phyloP scores from a whole-genome alignment of 2,797 vertebrate genomes.

The Esox lucius region DNA sequence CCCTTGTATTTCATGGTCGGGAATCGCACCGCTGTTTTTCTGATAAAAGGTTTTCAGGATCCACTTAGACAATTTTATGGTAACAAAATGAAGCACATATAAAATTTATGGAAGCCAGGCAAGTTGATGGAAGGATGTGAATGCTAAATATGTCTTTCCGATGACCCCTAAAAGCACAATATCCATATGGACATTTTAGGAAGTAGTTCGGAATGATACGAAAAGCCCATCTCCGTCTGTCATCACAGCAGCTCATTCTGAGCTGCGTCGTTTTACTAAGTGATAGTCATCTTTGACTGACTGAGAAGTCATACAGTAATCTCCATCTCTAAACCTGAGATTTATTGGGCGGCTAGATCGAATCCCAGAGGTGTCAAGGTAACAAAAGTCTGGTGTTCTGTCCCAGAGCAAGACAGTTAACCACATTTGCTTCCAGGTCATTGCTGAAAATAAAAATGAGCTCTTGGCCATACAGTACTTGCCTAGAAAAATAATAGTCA shows the following conservation, averaged over 20 bases:
- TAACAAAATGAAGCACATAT: constrained; percentile 83
- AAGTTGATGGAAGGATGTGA: constrained; percentile 75
- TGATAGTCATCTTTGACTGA: neutral
- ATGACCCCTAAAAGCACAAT: constrained; percentile 77
- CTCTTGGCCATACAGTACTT: no score
- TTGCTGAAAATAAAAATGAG: no score
- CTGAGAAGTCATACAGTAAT: no score
- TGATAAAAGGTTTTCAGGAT: constrained; percentile 93
- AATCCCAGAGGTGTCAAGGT: no score
- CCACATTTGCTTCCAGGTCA: no score
- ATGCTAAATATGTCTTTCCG: constrained; percentile 77
- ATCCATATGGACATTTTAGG: constrained; percentile 57
- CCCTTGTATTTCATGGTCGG: constrained; percentile 84
- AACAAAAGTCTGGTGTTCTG: no score
- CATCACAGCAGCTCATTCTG: neutral
- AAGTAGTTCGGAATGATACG: constrained; percentile 1
- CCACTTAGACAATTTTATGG: constrained; percentile 79
- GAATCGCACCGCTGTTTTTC: constrained; percentile 76
- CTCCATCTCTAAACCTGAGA: no score
- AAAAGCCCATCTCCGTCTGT: neutral
- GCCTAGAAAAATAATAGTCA: no score
- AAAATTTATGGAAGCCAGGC: constrained; percentile 77
- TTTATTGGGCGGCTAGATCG: no score
- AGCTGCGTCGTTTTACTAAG: neutral
- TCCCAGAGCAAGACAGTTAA: no score